These are phyloP conservation scores for Epinotia demarniana DNA, from an alignment of 2,888 invertebrate genomes.

Conservation along the genomic window DNA sequence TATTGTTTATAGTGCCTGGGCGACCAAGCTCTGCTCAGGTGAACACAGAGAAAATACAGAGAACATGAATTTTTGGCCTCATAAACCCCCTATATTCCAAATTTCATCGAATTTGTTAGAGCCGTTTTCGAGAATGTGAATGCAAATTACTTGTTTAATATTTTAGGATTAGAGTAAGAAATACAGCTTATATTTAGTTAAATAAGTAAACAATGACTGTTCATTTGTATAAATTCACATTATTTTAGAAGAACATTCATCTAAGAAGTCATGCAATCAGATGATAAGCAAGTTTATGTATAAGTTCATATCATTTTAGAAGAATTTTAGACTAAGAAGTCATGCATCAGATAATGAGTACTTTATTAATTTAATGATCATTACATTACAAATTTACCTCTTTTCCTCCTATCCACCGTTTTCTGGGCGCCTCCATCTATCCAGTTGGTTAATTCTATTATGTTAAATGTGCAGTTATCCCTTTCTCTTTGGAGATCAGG, in stretches of 20 bases:
- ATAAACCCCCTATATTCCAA: too few relatives aligned
- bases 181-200: too few relatives aligned
- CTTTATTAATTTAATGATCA: conserved; percentile 23
- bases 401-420: conserved; percentile 87
- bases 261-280: not conserved
- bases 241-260: too few relatives aligned
- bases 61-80: too few relatives aligned
- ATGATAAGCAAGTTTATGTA: not conserved
- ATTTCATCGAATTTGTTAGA: too few relatives aligned
- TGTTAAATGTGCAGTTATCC: conserved; percentile 89
- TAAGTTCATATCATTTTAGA: not conserved
- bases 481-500: conserved; percentile 90
- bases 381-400: conserved; percentile 61
- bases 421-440: conserved; percentile 91
- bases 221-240: not conserved
- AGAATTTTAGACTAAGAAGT: not conserved
- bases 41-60: too few relatives aligned
- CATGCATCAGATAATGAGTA: conserved; percentile 1
- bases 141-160: too few relatives aligned
- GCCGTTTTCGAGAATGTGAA: too few relatives aligned
- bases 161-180: too few relatives aligned
- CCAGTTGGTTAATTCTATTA: conserved; percentile 90
- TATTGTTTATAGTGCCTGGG: not conserved
- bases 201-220: not conserved
- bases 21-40: too few relatives aligned